phyloP scores from a whole-genome alignment of 2,888 invertebrate genomes.

The Salpingus planirostris region DNA sequence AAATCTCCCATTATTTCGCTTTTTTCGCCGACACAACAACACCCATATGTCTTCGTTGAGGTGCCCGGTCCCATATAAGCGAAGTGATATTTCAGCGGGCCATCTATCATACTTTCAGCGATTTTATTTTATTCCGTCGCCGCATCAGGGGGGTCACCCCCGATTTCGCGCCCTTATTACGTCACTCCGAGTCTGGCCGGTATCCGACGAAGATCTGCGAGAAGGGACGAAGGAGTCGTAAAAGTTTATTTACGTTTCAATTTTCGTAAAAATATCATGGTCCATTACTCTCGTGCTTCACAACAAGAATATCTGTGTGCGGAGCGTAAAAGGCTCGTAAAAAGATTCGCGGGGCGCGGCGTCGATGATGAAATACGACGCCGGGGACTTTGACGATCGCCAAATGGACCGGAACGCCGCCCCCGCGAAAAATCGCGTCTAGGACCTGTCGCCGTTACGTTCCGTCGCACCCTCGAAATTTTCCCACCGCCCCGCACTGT shows the following conservation, averaged over 20 bases:
- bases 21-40: too few species aligned
- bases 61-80: neutral
- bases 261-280: slow-evolving; percentile 41
- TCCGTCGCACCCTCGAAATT: too few species aligned
- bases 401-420: slow-evolving; percentile 40
- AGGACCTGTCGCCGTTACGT: too few species aligned
- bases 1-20: too few species aligned
- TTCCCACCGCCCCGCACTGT: slow-evolving; percentile 31
- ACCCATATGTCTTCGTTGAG: too few species aligned
- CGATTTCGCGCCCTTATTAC: too few species aligned
- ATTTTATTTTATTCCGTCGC: too few species aligned
- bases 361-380: slow-evolving; percentile 38
- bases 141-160: too few species aligned
- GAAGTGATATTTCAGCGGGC: neutral
- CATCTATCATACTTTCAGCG: slow-evolving; percentile 13
- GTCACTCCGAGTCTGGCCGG: too few species aligned
- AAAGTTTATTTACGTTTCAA: slow-evolving; percentile 42
- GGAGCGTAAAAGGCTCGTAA: slow-evolving; percentile 38
- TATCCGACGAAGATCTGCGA: too few species aligned
- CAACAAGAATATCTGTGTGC: slow-evolving; percentile 33
- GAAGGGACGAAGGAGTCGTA: slow-evolving; percentile 24
- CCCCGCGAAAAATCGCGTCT: too few species aligned
- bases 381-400: slow-evolving; percentile 28
- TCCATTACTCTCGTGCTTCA: slow-evolving; percentile 37
- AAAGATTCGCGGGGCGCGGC: slow-evolving; percentile 34